A percentile compares a stretch with the other conserved stretches of the same genome.
phyloP scores from a whole-genome alignment of 1,140 invertebrate genomes.

The Calliopsis andreniformis region DNA sequence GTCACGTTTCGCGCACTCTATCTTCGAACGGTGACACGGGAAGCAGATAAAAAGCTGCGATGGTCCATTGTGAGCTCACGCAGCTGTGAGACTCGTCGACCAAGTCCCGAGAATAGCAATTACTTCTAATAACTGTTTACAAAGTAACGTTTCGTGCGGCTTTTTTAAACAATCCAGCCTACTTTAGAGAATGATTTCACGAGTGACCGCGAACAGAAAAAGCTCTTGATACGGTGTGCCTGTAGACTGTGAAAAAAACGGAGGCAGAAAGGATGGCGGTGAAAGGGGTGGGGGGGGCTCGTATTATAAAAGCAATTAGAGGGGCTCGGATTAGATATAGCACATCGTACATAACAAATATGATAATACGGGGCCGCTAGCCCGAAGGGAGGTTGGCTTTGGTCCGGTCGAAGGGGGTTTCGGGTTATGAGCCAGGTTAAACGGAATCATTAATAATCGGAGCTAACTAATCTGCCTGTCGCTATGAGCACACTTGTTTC shows the following conservation, averaged over 20 bases:
- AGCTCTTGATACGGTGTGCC: neutral
- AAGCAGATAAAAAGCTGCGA: constrained; percentile 5
- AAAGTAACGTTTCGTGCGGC: neutral
- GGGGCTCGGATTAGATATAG: constrained; percentile 78
- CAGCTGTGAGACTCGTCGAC: constrained; percentile 2
- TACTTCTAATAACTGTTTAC: constrained; percentile 2
- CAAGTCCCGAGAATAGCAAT: constrained; percentile 9
- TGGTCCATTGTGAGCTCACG: neutral
- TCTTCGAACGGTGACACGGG: neutral
- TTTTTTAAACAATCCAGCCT: neutral
- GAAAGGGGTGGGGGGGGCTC: constrained; percentile 31
- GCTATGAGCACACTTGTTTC: constrained; percentile 80
- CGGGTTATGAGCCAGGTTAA: constrained; percentile 77
- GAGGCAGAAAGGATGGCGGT: constrained; percentile 14
- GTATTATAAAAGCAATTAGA: constrained; percentile 82
- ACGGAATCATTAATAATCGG: constrained; percentile 82
- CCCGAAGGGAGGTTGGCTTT: constrained; percentile 75
- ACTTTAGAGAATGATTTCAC: neutral
- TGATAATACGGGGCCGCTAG: constrained; percentile 76
- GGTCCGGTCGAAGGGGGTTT: constrained; percentile 55
- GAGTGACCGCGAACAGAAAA: neutral
- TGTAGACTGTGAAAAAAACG: neutral
- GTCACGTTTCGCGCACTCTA: constrained; percentile 23
- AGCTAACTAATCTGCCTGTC: constrained; percentile 82
- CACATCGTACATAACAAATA: constrained; percentile 82